Evolutionary conservation across 2,888 invertebrate genomes (phyloP), one percentile per base, ranked within the genome.

Genomic region (Ligdia adustata): DNA sequence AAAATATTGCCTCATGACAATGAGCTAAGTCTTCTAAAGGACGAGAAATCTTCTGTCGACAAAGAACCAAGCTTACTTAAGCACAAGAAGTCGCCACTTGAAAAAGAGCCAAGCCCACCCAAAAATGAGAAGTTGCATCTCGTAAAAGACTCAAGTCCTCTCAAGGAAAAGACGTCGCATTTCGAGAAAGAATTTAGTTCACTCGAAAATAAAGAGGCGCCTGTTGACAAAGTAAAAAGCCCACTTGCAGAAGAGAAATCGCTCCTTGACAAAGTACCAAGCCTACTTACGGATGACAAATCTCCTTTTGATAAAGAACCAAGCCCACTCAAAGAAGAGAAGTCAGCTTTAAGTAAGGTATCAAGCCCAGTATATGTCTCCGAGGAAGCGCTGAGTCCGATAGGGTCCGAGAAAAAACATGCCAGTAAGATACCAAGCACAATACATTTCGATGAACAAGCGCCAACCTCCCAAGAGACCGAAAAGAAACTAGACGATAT

Each of bases 371-470:
- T n/a, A n/a, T n/a, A n/a, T n/a, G n/a, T n/a, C n/a, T n/a, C n/a
- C n/a, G n/a, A n/a, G n/a, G n/a, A n/a, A 26, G 11, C 11, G 1
- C 14, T n/a, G 9, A n/a, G 1, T 1, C 3, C n/a, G 14, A 9
- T 4, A 1, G 1, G 4, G 7, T 2, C n/a, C n/a, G 32, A 20
- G 0, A 11, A 33, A 7, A 6, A 20, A n/a, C n/a, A n/a, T n/a
- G n/a, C n/a, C n/a, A n/a, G n/a, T n/a, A n/a, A n/a, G n/a, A n/a
- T n/a, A n/a, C n/a, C n/a, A n/a, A n/a, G n/a, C n/a, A n/a, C n/a
- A n/a, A n/a, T n/a, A 1, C n/a, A 15, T 1, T 18, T 12, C 1
- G 51, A 56, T 14, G 20, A 42, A 1, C 52, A 50, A 3, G 11
- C 9, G 0, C 18, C 34, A 0, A 55, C 35, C 4, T 31, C 43